Evolutionary conservation across 2,888 invertebrate genomes (phyloP).

Genomic region (Laothoe populi): DNA sequence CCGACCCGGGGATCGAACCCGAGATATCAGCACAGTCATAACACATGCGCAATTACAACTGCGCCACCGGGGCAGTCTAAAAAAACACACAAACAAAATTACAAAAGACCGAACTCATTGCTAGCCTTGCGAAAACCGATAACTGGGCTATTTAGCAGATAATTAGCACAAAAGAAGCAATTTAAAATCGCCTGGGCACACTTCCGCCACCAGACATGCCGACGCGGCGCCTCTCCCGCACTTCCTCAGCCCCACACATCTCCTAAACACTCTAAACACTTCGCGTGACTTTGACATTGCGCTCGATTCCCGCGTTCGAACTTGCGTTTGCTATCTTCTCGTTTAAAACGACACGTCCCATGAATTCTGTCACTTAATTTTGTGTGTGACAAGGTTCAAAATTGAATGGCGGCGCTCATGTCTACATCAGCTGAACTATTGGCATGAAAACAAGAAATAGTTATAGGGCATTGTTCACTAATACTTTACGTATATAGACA

Average conservation of each 20-base stretch:
- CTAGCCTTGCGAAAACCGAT: background rate
- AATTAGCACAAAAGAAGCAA: constrained; percentile 1
- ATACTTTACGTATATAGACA: background rate
- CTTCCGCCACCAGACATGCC: background rate
- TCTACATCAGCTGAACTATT: background rate
- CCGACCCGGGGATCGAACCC: too few relatives aligned
- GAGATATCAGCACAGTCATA: too few relatives aligned
- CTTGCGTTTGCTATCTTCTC: too few relatives aligned
- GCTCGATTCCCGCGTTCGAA: background rate
- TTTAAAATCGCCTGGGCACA: background rate
- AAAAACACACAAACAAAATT: background rate
- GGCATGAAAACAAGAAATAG: background rate
- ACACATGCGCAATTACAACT: too few relatives aligned
- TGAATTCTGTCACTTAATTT: too few relatives aligned
- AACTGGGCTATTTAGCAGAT: background rate
- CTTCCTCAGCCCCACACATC: background rate
- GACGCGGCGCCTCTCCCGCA: background rate
- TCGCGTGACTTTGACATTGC: constrained; percentile 18
- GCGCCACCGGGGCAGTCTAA: too few relatives aligned
- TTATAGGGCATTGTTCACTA: constrained; percentile 7
- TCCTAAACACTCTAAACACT: background rate
- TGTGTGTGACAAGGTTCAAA: too few relatives aligned
- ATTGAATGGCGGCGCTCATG: too few relatives aligned
- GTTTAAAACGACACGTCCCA: too few relatives aligned
- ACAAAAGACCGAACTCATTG: background rate